Evolutionary conservation across 2,888 invertebrate genomes (phyloP), one percentile per base, ranked within the genome.

Genomic region (Rhagophthalmus giganteus): DNA sequence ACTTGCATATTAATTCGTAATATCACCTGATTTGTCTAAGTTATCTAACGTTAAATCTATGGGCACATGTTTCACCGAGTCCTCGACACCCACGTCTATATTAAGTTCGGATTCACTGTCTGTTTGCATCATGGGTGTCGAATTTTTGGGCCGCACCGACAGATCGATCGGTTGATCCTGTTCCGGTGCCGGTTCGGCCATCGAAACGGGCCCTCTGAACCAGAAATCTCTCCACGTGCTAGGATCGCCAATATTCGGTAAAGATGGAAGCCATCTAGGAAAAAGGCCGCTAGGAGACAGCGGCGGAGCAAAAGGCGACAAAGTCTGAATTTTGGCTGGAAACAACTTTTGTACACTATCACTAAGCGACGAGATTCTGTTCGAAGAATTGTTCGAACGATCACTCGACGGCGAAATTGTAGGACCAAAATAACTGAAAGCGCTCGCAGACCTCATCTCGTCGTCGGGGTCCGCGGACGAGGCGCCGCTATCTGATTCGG

Each of bases 391-490:
- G 28, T 57, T 59, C 27, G 58, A 57, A 31, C 69, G 67, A 44
- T 73, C 72, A 62, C 81, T 82, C 28, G 81, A 79, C 31, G 78
- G 77, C 1, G 80, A 82, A 0, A 84, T 84, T 0, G 81, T 79
- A 1, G 81, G 79, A 68, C 84, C 78, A 57, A 85, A 78, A 62
- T 82, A 82, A 66, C 84, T 84, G 30, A 84, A 59, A 9, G 75
- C 77, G 40, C 78, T 78, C 15, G 75, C 73, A 12, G 77, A 77
- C 16, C 79, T 67, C 5, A 76, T 70, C 14, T 78, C 85, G 39
- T 87, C 86, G 58, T 87, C 87, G 3, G 84, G 85, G 65, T 88
- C 88, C 6, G 86, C 87, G 1, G 88, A 88, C 0, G 89, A 89
- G 4, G 87, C 87, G 2, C 89, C 90, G 10, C 88, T 89, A 67